Evolutionary conservation across 2,113 vertebrate species (phyloP).

Genomic region (Uropsilus gracilis): DNA sequence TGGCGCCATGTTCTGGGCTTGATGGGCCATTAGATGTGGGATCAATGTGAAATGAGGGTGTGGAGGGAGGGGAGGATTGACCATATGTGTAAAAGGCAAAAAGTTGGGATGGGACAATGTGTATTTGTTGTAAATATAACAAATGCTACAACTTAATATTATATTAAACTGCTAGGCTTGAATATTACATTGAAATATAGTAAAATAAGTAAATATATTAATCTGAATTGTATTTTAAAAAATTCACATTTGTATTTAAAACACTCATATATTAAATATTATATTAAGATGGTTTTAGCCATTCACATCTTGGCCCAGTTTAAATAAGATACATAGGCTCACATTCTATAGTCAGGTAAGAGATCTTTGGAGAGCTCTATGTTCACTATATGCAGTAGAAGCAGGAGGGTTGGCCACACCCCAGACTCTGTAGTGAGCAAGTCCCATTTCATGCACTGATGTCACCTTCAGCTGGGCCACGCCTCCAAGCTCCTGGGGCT

Average conservation of each 20-base stretch:
- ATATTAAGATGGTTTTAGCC: conserved; percentile 21
- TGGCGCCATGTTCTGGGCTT: conserved; percentile 59
- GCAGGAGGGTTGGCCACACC: fast-evolving
- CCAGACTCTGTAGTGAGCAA: fast-evolving
- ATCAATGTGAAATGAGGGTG: conserved; percentile 50
- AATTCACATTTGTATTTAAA: too few species aligned
- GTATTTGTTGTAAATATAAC: conserved; percentile 93
- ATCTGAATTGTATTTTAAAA: too few species aligned
- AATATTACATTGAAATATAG: conserved; percentile 87
- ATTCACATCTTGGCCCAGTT: background rate
- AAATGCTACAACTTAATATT: conserved; percentile 86
- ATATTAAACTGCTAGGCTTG: conserved; percentile 86
- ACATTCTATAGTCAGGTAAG: fast-evolving
- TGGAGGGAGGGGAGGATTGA: conserved; percentile 30
- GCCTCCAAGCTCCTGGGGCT: too few species aligned
- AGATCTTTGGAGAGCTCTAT: fast-evolving
- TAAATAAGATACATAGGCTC: background rate
- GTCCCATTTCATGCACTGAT: fast-evolving
- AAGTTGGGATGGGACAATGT: conserved; percentile 83
- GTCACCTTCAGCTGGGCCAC: too few species aligned
- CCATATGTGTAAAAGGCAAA: conserved; percentile 78
- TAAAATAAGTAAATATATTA: too few species aligned
- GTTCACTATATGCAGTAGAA: background rate
- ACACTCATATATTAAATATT: too few species aligned
- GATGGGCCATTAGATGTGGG: conserved; percentile 30